These are phyloP conservation scores for Sicus ferrugineus DNA, from an alignment of 2,888 invertebrate species.

Conservation along the genomic window DNA sequence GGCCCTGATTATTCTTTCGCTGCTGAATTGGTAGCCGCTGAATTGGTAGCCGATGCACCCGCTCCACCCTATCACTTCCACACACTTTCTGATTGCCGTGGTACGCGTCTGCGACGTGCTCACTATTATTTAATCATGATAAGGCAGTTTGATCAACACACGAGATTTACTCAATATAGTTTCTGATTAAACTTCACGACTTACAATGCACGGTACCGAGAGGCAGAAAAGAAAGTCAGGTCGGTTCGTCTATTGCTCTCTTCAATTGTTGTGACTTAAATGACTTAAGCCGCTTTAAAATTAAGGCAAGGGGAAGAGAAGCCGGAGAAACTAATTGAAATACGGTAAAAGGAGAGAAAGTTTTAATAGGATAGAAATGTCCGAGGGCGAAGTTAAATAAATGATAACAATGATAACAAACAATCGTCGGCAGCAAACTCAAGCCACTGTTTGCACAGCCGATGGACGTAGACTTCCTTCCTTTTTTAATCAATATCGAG, in stretches of 20 bases:
- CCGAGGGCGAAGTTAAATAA: too few species aligned
- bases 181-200: slow-evolving; percentile 13
- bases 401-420: too few species aligned
- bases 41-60: not conserved
- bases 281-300: too few species aligned
- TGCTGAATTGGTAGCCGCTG: slow-evolving; percentile 12
- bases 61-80: too few species aligned
- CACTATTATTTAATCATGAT: slow-evolving; percentile 22
- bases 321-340: slow-evolving; percentile 8
- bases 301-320: too few species aligned
- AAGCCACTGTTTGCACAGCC: slow-evolving; percentile 1
- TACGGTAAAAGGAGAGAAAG: too few species aligned
- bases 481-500: too few species aligned
- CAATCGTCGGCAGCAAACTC: not conserved
- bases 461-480: too few species aligned
- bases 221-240: too few species aligned
- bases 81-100: slow-evolving; percentile 1
- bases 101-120: slow-evolving; percentile 3
- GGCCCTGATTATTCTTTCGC: not conserved
- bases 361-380: too few species aligned
- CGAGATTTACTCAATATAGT: slow-evolving; percentile 12
- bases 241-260: too few species aligned
- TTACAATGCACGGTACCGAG: too few species aligned
- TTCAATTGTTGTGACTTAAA: slow-evolving; percentile 22
- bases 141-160: not conserved